Evolutionary conservation across 1,140 invertebrate genomes (phyloP), one percentile per base, ranked within the genome.

Genomic region (Bombus affinis): DNA sequence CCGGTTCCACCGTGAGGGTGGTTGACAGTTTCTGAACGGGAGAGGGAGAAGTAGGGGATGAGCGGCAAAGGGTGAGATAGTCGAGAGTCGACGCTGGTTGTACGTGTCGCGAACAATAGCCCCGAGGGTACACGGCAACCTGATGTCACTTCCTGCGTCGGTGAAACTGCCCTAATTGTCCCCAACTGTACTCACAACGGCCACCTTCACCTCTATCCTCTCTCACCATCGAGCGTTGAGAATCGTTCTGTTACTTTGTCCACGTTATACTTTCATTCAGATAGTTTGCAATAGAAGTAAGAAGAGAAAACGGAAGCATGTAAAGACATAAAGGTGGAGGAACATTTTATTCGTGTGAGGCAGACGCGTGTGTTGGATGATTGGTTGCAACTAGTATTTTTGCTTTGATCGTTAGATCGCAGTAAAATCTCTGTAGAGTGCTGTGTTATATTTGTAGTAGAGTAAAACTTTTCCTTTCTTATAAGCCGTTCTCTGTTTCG

Each of bases 21-120:
- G 86, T 85, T 91, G 90, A 91, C 90, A 91, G 90, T 91, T 91
- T 42, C 65, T 85, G 76, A 73, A 84, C 76, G 70, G 66, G 35
- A 75, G 72, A 12, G 65, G 39, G 68, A 83, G 66, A 68, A 68
- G 35, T 68, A 68, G 79, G 87, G 90, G 73, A 66, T 70, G 70
- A 73, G 79, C 83, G 81, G 82, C 68, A 66, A 86, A 80, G 88
- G 81, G 83, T 89, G 87, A 90, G 90, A 84, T 83, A 90, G 89
- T 90, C 82, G 89, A 90, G 89, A 90, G 89, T 80, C 86, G 76
- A 87, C 76, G 81, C 89, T 90, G 90, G 89, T 88, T 86, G 86
- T 92, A 92, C 91, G 90, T 90, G 91, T 92, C 91, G 90, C 62
- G 91, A 91, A 92, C 91, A 92, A 92, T 92, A 83, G 91, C 86